These are phyloP conservation scores for Ormia ochracea DNA, from an alignment of 2,888 invertebrate genomes.

Conservation along the genomic window DNA sequence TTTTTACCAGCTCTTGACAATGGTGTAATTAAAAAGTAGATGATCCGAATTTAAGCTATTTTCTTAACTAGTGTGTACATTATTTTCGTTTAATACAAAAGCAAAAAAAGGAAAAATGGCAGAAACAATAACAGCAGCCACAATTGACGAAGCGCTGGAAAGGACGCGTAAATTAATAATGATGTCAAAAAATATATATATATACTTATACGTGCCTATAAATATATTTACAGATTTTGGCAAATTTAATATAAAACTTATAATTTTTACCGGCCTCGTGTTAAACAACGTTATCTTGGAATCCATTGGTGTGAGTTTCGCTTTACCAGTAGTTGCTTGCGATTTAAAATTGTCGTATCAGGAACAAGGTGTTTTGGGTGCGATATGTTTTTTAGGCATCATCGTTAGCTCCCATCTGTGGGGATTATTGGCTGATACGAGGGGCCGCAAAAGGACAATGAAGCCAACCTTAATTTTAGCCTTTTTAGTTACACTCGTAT, in stretches of 20 bases:
- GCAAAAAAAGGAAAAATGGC: constrained; percentile 1
- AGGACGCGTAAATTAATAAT: constrained; percentile 53
- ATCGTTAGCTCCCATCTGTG: constrained; percentile 79
- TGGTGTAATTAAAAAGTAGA: not conserved
- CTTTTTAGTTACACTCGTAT: constrained; percentile 76
- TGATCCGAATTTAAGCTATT: not conserved
- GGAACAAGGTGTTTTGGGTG: constrained; percentile 75
- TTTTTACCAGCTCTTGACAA: not conserved
- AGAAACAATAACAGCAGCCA: constrained; percentile 22
- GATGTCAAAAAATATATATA: not conserved
- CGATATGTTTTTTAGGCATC: constrained; percentile 76
- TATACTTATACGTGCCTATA: not conserved
- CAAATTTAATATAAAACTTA: constrained; percentile 77
- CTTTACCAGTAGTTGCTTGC: constrained; percentile 78
- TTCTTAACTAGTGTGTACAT: not conserved
- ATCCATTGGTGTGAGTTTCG: constrained; percentile 78
- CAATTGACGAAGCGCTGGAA: constrained; percentile 63
- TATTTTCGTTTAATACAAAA: not conserved
- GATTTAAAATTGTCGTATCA: constrained; percentile 74
- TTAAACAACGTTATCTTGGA: constrained; percentile 77
- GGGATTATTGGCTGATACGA: constrained; percentile 79
- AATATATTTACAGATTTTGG: constrained; percentile 77
- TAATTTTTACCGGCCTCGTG: constrained; percentile 78
- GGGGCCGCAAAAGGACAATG: constrained; percentile 77
- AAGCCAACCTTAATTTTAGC: constrained; percentile 77